Base-by-base conservation (phyloP, 2,113 vertebrate genomes). In the Hemicordylus capensis region DNA sequence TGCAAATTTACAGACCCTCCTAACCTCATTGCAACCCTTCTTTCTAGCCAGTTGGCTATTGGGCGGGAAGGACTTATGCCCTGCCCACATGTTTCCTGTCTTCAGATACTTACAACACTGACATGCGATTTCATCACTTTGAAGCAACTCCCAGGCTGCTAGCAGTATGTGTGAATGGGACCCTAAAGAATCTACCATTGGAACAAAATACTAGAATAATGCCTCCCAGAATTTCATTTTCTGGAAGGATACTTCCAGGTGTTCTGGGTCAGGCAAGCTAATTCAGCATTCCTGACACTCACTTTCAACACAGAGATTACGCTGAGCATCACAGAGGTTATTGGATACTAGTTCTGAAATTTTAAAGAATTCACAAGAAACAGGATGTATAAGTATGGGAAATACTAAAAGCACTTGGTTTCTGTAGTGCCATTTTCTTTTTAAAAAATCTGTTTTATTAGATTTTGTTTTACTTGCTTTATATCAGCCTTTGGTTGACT, bases 381-480 rank as follows among this genome's bases (percentile, higher is more conserved):
- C 76, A 58, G 12, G 56, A 82, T 86, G 15, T 37, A 14, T 72
- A 22, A 72, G 24, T 64, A 59, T 85, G 61, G 63, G 63, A n/a
- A 80, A 91, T 87, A 76, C 67, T 34, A 76, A 89, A 87, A 91
- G 87, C 77, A 83, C 39, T 72, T 85, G 86, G 86, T 88, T 89
- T 82, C 24, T 89, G 84, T 73, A 69, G 34, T 85, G 67, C 77
- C 84, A 78, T 83, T 89, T 90, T 63, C 22, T n/a, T n/a, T n/a
- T 84, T 87, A 91, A 91, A 89, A 80, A 0, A 39, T 86, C 81
- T 91, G 85, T 22, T 2, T 90, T 92, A 78, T 88, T n/a, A n/a
- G 83, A 90, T 94, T 94, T 93, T 93, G 86, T 90, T 94, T 93
- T 87, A 78, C 92, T 83, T 92, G 85, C 81, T 86, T 90, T 90